A percentile compares a stretch with the other conserved stretches of the same genome.
Evolutionary conservation across 2,888 invertebrate species (phyloP).

Genomic region (Cataglyphis albicans): DNA sequence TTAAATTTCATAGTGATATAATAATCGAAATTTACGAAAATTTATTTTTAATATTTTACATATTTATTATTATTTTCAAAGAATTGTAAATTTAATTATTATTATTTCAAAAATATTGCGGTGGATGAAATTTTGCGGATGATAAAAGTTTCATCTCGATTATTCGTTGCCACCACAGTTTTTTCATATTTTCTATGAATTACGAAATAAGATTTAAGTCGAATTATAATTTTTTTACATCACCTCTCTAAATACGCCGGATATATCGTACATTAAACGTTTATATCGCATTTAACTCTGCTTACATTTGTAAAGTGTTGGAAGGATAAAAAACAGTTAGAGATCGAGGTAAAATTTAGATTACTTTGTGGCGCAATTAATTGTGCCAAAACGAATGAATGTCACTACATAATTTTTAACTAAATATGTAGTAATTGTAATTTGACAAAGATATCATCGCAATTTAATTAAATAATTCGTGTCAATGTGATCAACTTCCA

Average conservation of each 20-base stretch:
- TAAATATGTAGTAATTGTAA: conserved; percentile 18
- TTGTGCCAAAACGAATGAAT: conserved; percentile 23
- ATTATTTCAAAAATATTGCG: not conserved
- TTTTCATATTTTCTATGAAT: not conserved
- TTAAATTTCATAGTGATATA: not conserved
- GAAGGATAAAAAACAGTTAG: conserved; percentile 14
- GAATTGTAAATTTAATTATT: not conserved
- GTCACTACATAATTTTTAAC: conserved; percentile 1
- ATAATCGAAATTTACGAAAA: not conserved
- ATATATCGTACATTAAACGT: conserved; percentile 16
- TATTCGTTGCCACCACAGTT: conserved; percentile 24
- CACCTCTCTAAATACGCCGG: conserved; percentile 1
- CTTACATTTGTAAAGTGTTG: conserved; percentile 16
- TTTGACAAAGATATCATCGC: not conserved
- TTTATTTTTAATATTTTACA: not conserved
- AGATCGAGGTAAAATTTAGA: not conserved
- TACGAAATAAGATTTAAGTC: conserved; percentile 16
- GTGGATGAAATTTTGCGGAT: not conserved
- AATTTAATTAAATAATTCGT: conserved; percentile 4
- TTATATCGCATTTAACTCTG: conserved; percentile 29
- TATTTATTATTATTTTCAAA: not conserved
- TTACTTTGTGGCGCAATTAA: conserved; percentile 18
- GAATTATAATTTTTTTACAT: conserved; percentile 2
- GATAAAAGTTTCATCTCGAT: conserved; percentile 6
- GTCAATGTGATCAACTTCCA: not conserved